Base-by-base conservation (phyloP, 2,113 vertebrate genomes). In the Galbula dea region DNA sequence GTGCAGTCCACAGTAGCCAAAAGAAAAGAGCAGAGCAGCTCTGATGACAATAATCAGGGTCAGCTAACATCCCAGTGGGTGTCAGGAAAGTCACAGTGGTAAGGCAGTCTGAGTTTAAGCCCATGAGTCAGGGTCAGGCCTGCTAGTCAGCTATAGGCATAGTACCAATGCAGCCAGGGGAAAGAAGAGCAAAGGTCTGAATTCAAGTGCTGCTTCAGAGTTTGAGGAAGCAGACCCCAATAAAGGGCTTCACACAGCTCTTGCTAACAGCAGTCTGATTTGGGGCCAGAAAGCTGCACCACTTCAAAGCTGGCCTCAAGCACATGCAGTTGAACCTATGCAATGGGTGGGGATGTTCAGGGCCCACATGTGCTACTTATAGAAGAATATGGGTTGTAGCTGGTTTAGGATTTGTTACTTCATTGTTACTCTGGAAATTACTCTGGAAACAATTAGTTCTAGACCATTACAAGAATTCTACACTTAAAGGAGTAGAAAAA, bases 81-180 rank as follows among this genome's bases (percentile, higher is more conserved):
- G 22, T 9, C 37, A 43, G 34, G 34, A 18, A 30, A 67, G 19
- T 1, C 15, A 11, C 1, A 17, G 39, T 1, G 7, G 15, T 11
- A n/a, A 45, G 13, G 24, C 30, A 51, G 43, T 1, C 30, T 3
- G 20, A 34, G 29, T 20, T 48, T 39, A 30, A 79, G 41, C 15
- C 39, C n/a, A 24, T 2, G 7, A 26, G 36, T 4, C 36, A 18
- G 57, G 22, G 29, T 37, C 29, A 22, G 19, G 27, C 18, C 23
- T 52, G 52, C 43, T 6, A 4, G 11, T 10, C 76, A 37, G 54
- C 52, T 34, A 23, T 16, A 27, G 37, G 16, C 20, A 18, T 4
- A 27, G 21, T 48, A 51, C 34, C 49, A 18, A 16, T 0, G 0
- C 1, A 32, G 34, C 48, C 2, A 0, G 15, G 39, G 7, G 24